phyloP scores from a whole-genome alignment of 2,113 vertebrate species.

The Speoplatyrhinus poulsoni region DNA sequence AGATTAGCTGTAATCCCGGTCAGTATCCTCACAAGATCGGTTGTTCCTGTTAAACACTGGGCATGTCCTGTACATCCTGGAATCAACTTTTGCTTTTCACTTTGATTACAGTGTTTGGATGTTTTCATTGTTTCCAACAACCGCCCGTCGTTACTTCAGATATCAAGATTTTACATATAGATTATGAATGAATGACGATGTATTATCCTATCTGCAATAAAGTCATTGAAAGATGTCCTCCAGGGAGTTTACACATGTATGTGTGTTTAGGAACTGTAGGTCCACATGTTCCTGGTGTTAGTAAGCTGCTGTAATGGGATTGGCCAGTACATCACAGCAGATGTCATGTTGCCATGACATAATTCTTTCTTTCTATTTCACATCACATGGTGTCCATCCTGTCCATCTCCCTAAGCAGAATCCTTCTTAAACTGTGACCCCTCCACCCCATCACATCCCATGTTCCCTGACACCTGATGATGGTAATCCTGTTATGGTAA shows the following conservation, averaged over 20 bases:
- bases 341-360: background rate
- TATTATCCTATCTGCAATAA: background rate
- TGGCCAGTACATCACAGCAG: background rate
- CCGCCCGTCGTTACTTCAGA: background rate
- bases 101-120: conserved; percentile 2
- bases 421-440: background rate
- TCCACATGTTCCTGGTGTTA: background rate
- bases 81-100: conserved; percentile 6
- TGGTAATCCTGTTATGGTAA: conserved; percentile 31
- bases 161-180: background rate
- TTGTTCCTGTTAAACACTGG: conserved; percentile 39
- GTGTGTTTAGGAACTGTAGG: background rate
- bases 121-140: background rate
- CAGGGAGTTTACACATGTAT: background rate
- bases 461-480: conserved; percentile 10
- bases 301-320: background rate
- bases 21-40: conserved; percentile 35
- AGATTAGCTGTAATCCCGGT: conserved; percentile 67
- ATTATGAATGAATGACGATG: background rate
- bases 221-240: too few species aligned
- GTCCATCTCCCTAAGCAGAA: conserved; percentile 11
- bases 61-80: background rate
- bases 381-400: conserved; percentile 2
- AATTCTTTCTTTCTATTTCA: background rate
- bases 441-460: background rate